Evolutionary conservation across 2,888 invertebrate genomes (phyloP), one percentile per base, ranked within the genome.

Genomic region (Agonopterix heracliana): DNA sequence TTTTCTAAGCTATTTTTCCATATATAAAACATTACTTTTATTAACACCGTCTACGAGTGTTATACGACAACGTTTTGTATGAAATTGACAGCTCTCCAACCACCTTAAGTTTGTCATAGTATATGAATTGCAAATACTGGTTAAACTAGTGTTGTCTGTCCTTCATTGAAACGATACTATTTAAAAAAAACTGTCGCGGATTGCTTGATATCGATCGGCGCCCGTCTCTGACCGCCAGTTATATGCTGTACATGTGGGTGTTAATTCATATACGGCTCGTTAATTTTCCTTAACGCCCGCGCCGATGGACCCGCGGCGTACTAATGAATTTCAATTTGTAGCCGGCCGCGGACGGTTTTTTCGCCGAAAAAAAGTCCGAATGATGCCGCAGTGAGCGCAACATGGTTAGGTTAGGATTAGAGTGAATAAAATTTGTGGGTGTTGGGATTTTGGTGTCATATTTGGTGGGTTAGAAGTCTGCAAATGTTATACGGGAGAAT

Each of bases 301-400:
- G 63, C 69, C 71, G 68, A 69, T 74, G 77, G 69, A 66, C 66
- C 73, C 70, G 68, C 66, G 68, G 71, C 71, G 65, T 66, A 71
- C 81, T 85, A 85, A 86, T 85, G 85, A 86, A 86, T 85, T 85
- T 83, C 85, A 85, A 84, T 86, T 85, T 82, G 85, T 80, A 77
- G 61, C 64, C 61, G 68, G 61, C 57, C 64, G 74, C 74, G 71
- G 71, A 66, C 71, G 68, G 52, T 64, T 58, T 53, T 53, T 56
- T 41, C 11, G n/a, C 59, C 56, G 69, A 74, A 75, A 78, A 73
- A 70, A 70, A 60, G 63, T 64, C 57, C 56, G 55, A 48, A 54
- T 53, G 57, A 55, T 60, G 48, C 36, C 12, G 36, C 26, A 26
- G 26, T 34, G 35, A 9, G 13, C 45, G 51, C 56, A 55, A 54